Conservation (phyloP, 1,140 invertebrate species). For the Xylocopa sonorina region DNA sequence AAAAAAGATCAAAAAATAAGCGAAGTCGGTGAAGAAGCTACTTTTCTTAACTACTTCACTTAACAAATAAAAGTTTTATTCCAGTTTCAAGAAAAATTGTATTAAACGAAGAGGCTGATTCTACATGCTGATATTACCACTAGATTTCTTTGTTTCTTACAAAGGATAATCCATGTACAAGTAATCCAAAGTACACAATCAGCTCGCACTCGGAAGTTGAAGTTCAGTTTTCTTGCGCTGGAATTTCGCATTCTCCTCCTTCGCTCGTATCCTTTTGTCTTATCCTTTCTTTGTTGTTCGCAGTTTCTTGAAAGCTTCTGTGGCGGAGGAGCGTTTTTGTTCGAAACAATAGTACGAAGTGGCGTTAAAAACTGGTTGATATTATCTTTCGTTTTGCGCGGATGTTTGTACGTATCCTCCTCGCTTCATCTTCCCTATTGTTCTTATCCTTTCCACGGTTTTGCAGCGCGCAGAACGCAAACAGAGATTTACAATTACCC, state of each 20-base stretch:
- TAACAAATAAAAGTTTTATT: not conserved
- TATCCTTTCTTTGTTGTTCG: constrained; percentile 15
- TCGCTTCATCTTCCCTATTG: constrained; percentile 9
- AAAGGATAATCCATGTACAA: not conserved
- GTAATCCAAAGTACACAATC: constrained; percentile 1
- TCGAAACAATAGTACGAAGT: constrained; percentile 18
- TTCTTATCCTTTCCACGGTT: constrained; percentile 17
- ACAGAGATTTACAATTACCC: not conserved
- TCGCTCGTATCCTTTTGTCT: not conserved
- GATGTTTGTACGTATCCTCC: constrained; percentile 5
- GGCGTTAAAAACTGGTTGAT: constrained; percentile 25
- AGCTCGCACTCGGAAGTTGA: not conserved
- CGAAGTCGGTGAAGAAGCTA: no score
- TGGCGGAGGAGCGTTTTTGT: not conserved
- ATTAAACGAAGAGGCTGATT: not conserved
- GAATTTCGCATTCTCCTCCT: not conserved
- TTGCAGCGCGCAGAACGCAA: not conserved
- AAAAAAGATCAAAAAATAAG: no score
- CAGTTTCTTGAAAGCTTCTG: not conserved
- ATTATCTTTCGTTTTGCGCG: constrained; percentile 8
- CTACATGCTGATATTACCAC: no score
- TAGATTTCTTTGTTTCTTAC: no score
- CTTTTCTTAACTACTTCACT: no score
- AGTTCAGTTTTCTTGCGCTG: not conserved
- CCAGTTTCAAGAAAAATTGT: not conserved